These are phyloP conservation scores for Potamilus streckersoni DNA, from an alignment of 1,140 invertebrate species.

Conservation along the genomic window DNA sequence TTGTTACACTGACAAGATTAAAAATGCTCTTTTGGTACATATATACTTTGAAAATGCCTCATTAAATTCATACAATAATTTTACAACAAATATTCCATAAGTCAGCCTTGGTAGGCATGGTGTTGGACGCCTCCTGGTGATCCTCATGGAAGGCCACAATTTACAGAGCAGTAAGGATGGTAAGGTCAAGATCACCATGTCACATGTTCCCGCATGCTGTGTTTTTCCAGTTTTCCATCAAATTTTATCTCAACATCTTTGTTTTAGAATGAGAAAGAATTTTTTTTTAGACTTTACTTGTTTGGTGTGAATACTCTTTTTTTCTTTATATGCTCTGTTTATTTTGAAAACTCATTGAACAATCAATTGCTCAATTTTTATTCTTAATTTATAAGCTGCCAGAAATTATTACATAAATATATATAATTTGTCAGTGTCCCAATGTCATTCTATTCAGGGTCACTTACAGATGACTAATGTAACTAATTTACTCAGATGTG, in stretches of 20 bases:
- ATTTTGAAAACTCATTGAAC: background rate
- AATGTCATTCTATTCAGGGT: too few species aligned
- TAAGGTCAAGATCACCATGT: slow-evolving; percentile 52
- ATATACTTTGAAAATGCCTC: too few species aligned
- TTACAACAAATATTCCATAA: too few species aligned
- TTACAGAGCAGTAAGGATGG: slow-evolving; percentile 67
- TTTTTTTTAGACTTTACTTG: background rate
- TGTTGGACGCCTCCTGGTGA: slow-evolving; percentile 77
- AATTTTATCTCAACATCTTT: slow-evolving; percentile 5
- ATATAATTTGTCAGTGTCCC: too few species aligned
- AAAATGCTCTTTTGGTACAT: too few species aligned
- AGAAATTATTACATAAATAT: too few species aligned
- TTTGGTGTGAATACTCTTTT: background rate
- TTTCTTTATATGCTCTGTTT: slow-evolving; percentile 4
- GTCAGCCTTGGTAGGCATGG: slow-evolving; percentile 50
- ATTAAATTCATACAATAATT: too few species aligned
- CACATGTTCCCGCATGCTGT: background rate
- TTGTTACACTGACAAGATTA: too few species aligned
- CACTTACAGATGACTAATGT: too few species aligned
- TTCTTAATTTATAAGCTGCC: too few species aligned
- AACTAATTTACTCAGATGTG: too few species aligned
- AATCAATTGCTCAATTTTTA: background rate
- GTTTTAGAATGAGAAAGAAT: background rate
- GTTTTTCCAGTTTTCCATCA: slow-evolving; percentile 1
- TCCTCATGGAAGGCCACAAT: slow-evolving; percentile 75